Conservation (phyloP, 1,140 invertebrate species). For the Drosophila prosaltans region DNA sequence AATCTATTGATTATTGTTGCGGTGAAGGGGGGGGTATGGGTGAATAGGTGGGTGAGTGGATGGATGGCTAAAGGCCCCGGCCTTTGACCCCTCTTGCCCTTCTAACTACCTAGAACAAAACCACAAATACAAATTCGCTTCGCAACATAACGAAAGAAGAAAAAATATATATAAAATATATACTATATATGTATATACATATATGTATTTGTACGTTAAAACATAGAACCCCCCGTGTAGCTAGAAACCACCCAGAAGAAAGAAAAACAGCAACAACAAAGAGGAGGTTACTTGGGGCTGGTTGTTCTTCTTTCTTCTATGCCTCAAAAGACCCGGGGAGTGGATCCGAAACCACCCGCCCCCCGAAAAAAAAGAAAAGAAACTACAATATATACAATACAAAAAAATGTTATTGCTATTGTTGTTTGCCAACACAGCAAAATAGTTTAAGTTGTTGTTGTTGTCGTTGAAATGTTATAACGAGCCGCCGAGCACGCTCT, state of each 20-base stretch:
- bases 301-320: not conserved
- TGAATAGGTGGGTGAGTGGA: no score
- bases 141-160: constrained; percentile 37
- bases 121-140: constrained; percentile 47
- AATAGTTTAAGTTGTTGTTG: constrained; percentile 28
- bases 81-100: not conserved
- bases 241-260: no score
- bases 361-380: constrained; percentile 34
- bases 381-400: constrained; percentile 4
- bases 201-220: no score
- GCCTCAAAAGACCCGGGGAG: not conserved
- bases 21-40: not conserved
- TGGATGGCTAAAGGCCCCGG: not conserved
- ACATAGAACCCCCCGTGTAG: no score
- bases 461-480: constrained; percentile 7
- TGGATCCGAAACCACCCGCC: not conserved
- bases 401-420: not conserved
- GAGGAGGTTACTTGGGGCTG: not conserved
- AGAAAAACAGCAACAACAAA: no score
- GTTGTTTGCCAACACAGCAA: constrained; percentile 5
- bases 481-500: not conserved
- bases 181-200: no score
- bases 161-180: constrained; percentile 12
- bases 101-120: constrained; percentile 30
- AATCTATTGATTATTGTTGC: constrained; percentile 74